Evolutionary conservation across 1,140 invertebrate genomes (phyloP).

Genomic region (Zelostemma sp.): DNA sequence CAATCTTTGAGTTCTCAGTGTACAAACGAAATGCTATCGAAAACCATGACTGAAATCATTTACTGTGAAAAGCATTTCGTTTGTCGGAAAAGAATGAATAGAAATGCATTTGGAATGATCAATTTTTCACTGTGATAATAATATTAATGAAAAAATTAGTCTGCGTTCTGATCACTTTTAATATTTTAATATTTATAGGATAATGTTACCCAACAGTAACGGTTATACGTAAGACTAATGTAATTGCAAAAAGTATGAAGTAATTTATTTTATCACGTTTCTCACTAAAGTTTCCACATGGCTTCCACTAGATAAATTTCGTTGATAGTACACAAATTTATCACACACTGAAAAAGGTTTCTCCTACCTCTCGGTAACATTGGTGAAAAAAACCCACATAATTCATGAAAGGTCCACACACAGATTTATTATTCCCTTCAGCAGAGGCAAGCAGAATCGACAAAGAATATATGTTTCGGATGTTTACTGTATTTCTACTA

Average conservation of each 20-base stretch:
- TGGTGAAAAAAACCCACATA: slow-evolving; percentile 4
- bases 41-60: slow-evolving; percentile 36
- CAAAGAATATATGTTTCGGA: not conserved
- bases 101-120: not conserved
- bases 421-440: slow-evolving; percentile 2
- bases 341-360: not conserved
- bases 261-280: too few relatives aligned
- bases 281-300: too few relatives aligned
- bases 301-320: not conserved
- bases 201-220: too few relatives aligned
- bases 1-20: slow-evolving; percentile 40
- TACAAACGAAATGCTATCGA: slow-evolving; percentile 23
- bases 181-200: too few relatives aligned
- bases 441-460: not conserved
- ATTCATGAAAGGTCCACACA: not conserved
- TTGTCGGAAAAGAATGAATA: slow-evolving; percentile 22
- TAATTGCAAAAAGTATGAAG: too few relatives aligned
- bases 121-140: too few relatives aligned
- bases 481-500: not conserved
- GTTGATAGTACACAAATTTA: not conserved
- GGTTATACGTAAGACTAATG: too few relatives aligned
- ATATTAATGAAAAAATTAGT: too few relatives aligned
- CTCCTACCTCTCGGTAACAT: not conserved
- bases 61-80: slow-evolving; percentile 28
- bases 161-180: too few relatives aligned